Base-by-base conservation (phyloP, 1,140 invertebrate species). In the Rhizoglyphus robini region DNA sequence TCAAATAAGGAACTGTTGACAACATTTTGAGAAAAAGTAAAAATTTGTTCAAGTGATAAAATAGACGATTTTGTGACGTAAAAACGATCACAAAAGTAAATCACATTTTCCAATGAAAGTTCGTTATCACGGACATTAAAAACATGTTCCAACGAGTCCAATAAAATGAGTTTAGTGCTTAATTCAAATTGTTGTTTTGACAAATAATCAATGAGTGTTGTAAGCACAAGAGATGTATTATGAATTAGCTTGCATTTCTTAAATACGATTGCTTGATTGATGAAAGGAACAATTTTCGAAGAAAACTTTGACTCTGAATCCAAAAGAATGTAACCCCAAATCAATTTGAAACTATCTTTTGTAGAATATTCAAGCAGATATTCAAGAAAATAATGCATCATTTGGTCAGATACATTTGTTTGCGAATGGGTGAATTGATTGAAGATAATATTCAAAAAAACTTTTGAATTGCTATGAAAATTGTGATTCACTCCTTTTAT, bases 401-500 rank as follows among this genome's bases (percentile, higher is more conserved):
- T 61, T 41, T 18, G 36, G 18, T 41, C 36, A 11, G 8, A 8
- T 41, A 41, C 8, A 41, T 18, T 41, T 41, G n/a, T n/a, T n/a
- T n/a, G n/a, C n/a, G n/a, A n/a, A n/a, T n/a, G n/a, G 18, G 18
- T 11, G 18, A 60, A 60, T 18, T 63, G 61, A 18, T 61, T 20
- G 49, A 69, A 23, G 30, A 66, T 30, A 30, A 65, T 54, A 15
- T 38, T 30, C 31, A 71, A 68, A 46, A 76, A 72, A 62, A 70
- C 61, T 31, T 71, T 68, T 20, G 71, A 69, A 68, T 72, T 75
- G 65, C 72, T 88, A 72, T 95, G 88, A 73, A 94, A 86, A 66
- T 90, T 85, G 4, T 84, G 82, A 47, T 83, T 77, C 5, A 88
- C 83, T 23, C 90, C 89, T 70, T 83, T 83, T 31, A 93, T 75